Evolutionary conservation across 2,888 invertebrate genomes (phyloP).

Genomic region (Pseudococcus longispinus): DNA sequence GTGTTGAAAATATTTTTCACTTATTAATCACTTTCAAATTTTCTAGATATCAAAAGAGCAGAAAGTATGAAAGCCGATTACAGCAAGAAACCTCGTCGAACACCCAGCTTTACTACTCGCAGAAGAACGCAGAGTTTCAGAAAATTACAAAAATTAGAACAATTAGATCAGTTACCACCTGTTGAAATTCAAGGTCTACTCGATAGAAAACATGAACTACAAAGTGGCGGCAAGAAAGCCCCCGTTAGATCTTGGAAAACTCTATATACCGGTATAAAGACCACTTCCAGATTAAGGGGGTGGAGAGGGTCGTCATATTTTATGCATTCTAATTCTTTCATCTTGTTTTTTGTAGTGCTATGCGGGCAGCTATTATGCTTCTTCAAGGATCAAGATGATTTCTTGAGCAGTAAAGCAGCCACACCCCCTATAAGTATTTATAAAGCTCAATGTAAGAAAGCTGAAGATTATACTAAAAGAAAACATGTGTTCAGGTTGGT

Average conservation of each 20-base stretch:
- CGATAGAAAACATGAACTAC: slow-evolving; percentile 93
- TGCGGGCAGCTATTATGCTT: slow-evolving; percentile 97
- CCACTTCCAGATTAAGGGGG: neutral
- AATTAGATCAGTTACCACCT: slow-evolving; percentile 74
- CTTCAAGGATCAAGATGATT: slow-evolving; percentile 94
- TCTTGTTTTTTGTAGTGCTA: slow-evolving; percentile 68
- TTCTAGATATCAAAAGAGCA: slow-evolving; percentile 74
- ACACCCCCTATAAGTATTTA: slow-evolving; percentile 80
- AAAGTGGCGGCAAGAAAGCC: slow-evolving; percentile 91
- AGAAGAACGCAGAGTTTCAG: slow-evolving; percentile 87
- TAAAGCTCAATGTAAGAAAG: slow-evolving; percentile 82
- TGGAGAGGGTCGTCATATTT: too few relatives aligned
- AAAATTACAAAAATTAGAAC: slow-evolving; percentile 70
- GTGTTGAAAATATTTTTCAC: neutral
- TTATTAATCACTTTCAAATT: neutral
- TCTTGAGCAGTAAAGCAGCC: slow-evolving; percentile 84
- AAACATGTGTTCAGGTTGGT: slow-evolving; percentile 81
- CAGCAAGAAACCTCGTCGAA: slow-evolving; percentile 85
- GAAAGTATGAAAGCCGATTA: slow-evolving; percentile 85
- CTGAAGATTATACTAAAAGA: slow-evolving; percentile 93
- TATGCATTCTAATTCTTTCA: neutral
- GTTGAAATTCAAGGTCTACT: slow-evolving; percentile 90
- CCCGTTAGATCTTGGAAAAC: slow-evolving; percentile 95
- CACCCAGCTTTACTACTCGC: slow-evolving; percentile 93
- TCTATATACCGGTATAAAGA: slow-evolving; percentile 76